These are phyloP conservation scores for Dreissena polymorpha DNA, from an alignment of 1,140 invertebrate genomes.

Conservation along the genomic window DNA sequence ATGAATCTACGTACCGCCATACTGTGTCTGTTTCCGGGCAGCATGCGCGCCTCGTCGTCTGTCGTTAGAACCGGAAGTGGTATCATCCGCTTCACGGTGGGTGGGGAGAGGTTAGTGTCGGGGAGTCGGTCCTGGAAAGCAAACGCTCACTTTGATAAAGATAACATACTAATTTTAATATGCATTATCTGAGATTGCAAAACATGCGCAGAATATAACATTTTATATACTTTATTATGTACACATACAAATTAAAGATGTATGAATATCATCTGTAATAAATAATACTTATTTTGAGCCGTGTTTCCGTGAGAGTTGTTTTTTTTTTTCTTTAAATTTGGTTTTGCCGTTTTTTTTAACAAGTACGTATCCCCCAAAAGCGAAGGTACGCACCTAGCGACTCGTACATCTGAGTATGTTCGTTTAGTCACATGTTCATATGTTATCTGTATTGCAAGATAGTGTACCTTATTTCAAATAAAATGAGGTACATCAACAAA, in stretches of 20 bases:
- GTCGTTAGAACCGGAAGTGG: slow-evolving; percentile 57
- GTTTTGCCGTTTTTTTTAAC: neutral
- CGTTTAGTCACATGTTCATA: too few relatives aligned
- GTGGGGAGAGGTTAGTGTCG: slow-evolving; percentile 58
- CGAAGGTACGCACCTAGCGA: too few relatives aligned
- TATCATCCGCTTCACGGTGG: slow-evolving; percentile 64
- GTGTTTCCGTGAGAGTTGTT: neutral
- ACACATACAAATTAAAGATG: neutral
- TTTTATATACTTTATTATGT: neutral
- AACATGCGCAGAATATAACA: too few relatives aligned
- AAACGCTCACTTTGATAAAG: neutral
- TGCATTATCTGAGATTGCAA: neutral
- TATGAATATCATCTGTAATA: neutral
- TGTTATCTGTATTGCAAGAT: too few relatives aligned
- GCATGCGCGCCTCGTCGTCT: slow-evolving; percentile 42
- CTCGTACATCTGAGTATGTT: too few relatives aligned
- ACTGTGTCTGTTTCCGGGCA: slow-evolving; percentile 33
- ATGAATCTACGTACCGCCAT: slow-evolving; percentile 19
- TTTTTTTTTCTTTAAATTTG: too few relatives aligned
- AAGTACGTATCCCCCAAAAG: too few relatives aligned
- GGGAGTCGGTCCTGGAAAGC: slow-evolving; percentile 57
- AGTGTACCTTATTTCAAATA: too few relatives aligned
- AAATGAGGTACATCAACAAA: too few relatives aligned
- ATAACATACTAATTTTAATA: neutral
- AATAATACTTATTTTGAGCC: neutral